Conservation (phyloP, 2,113 vertebrate species). For the Nettapus auritus region DNA sequence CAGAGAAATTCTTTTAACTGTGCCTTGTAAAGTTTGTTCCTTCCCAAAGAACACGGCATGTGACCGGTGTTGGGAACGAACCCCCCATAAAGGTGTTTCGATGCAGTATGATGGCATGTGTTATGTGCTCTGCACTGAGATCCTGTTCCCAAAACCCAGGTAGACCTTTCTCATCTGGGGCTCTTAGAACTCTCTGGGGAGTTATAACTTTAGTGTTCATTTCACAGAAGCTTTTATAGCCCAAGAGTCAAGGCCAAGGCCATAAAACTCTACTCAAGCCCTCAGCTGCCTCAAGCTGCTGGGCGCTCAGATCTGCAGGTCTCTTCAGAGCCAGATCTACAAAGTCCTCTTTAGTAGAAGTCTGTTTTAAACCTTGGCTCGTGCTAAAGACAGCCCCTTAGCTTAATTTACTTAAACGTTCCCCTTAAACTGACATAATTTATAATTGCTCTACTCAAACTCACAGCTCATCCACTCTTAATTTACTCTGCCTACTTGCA, state of each 20-base stretch:
- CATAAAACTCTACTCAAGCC: not conserved
- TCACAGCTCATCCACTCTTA: not conserved
- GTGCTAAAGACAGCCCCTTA: not conserved
- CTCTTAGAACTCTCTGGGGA: not conserved
- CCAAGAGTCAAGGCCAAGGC: not conserved
- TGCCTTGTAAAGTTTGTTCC: not conserved
- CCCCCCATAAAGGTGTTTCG: not conserved
- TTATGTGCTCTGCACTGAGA: not conserved
- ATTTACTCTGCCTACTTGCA: not conserved
- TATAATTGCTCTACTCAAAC: not conserved
- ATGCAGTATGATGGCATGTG: not conserved
- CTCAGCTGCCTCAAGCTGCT: not conserved
- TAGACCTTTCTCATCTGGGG: fast-evolving
- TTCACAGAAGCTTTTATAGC: not conserved
- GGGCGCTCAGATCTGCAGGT: not conserved
- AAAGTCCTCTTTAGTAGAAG: not conserved
- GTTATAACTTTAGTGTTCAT: not conserved
- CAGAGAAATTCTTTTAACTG: not conserved
- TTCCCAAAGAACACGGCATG: fast-evolving
- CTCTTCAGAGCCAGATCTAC: not conserved
- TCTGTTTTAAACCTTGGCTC: not conserved
- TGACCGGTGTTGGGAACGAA: not conserved
- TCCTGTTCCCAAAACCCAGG: not conserved
- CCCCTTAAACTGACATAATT: not conserved
- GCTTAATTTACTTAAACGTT: not conserved